Evolutionary conservation across 2,797 vertebrate species (phyloP).

Genomic region (Smutsia gigantea): DNA sequence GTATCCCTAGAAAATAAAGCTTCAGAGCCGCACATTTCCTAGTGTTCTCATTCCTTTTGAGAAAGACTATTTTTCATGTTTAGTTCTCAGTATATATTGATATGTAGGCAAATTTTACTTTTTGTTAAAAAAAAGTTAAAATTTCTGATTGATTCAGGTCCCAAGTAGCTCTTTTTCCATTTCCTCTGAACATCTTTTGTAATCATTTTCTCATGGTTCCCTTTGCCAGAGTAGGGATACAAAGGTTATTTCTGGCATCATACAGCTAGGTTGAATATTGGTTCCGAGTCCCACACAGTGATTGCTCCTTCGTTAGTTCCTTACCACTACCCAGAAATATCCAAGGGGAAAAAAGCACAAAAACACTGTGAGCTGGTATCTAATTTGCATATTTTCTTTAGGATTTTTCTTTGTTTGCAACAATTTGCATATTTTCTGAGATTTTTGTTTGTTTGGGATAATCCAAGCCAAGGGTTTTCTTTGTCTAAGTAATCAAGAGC

Average conservation of each 20-base stretch:
- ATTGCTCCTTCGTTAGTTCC: not conserved
- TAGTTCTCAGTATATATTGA: not conserved
- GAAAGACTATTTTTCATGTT: not conserved
- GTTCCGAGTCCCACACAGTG: not conserved
- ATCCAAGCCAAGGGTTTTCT: constrained; percentile 47
- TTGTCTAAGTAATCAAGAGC: constrained; percentile 63
- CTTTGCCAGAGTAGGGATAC: not conserved
- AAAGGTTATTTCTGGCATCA: not conserved
- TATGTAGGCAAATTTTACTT: not conserved
- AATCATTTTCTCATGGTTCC: not conserved
- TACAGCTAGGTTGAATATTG: not conserved
- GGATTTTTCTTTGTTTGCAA: constrained; percentile 19
- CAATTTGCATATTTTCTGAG: not conserved
- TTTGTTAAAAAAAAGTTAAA: not conserved
- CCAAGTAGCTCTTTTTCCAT: not conserved
- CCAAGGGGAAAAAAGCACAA: not conserved
- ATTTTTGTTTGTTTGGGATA: constrained; percentile 43
- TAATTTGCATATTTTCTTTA: constrained; percentile 22
- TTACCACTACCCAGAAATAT: not conserved
- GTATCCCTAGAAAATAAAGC: constrained; percentile 39
- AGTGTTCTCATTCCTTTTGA: not conserved
- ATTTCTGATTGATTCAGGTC: not conserved
- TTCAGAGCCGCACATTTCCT: constrained; percentile 6
- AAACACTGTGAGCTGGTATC: not conserved
- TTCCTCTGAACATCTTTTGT: not conserved